phyloP scores from a whole-genome alignment of 2,888 invertebrate species.

The Rhaphigaster nebulosa region DNA sequence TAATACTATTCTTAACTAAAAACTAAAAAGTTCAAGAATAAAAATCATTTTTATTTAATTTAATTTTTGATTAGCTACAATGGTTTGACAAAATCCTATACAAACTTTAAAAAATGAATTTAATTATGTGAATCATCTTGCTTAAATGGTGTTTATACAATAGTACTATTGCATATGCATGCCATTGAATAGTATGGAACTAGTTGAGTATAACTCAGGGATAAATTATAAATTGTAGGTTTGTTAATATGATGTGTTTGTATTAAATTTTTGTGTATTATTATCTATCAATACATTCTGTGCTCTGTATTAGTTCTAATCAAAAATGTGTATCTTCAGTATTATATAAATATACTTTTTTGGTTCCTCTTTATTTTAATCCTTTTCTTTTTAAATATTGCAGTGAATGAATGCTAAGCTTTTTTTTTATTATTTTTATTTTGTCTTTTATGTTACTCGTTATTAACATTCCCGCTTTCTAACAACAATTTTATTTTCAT shows the following conservation, averaged over 20 bases:
- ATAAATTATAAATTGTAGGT: background rate
- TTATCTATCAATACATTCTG: background rate
- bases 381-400: background rate
- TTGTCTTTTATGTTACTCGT: background rate
- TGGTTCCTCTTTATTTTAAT: slow-evolving; percentile 4
- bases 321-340: background rate
- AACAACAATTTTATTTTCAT: slow-evolving; percentile 33
- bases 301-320: background rate
- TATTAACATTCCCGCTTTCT: slow-evolving; percentile 56
- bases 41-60: background rate
- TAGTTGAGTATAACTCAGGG: background rate
- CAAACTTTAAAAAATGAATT: background rate
- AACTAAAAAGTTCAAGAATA: background rate
- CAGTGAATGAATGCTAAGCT: background rate
- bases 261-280: background rate
- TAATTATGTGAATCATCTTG: background rate
- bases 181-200: background rate
- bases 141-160: background rate
- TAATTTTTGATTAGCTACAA: background rate
- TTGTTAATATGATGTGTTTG: background rate
- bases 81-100: background rate
- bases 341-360: slow-evolving; percentile 5
- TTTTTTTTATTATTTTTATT: too few species aligned
- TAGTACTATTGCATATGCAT: background rate
- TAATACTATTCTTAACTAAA: too few species aligned